Percentiles rank a stretch among this genome's conserved stretches.
Conservation (phyloP, 2,888 invertebrate genomes). For the Ormyrus thymus region DNA sequence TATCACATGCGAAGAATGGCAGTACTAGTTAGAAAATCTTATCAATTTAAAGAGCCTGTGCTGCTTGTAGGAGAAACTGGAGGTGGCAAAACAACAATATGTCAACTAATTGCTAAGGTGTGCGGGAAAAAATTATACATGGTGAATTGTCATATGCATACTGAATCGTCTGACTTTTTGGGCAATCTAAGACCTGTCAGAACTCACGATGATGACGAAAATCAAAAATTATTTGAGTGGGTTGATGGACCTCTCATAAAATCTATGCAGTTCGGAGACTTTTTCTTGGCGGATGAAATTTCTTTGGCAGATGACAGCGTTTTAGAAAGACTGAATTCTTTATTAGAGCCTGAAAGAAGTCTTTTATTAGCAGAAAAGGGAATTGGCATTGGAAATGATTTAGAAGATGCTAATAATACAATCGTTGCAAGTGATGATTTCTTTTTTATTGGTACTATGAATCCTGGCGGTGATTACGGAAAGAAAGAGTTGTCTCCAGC, state of each 20-base stretch:
- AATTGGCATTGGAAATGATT: constrained; percentile 75
- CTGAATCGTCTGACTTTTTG: constrained; percentile 97
- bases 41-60: constrained; percentile 94
- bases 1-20: constrained; percentile 90
- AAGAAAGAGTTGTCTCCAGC: constrained; percentile 99
- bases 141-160: constrained; percentile 99
- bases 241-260: constrained; percentile 95
- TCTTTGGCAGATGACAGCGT: constrained; percentile 99
- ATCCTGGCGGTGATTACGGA: constrained; percentile 99
- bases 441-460: constrained; percentile 97
- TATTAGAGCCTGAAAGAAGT: constrained; percentile 94
- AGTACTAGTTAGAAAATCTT: constrained; percentile 87
- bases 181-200: constrained; percentile 95
- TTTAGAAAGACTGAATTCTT: constrained; percentile 95
- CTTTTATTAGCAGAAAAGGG: constrained; percentile 94
- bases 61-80: constrained; percentile 98
- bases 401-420: constrained; percentile 75
- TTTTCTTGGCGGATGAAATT: constrained; percentile 98
- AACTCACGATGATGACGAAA: constrained; percentile 77
- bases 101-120: constrained; percentile 88
- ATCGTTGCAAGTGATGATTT: constrained; percentile 85
- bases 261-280: constrained; percentile 90
- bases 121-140: constrained; percentile 82
- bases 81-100: constrained; percentile 97
- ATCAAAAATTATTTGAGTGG: constrained; percentile 92